phyloP scores from a whole-genome alignment of 2,888 invertebrate genomes.

The Deroplatys truncata region DNA sequence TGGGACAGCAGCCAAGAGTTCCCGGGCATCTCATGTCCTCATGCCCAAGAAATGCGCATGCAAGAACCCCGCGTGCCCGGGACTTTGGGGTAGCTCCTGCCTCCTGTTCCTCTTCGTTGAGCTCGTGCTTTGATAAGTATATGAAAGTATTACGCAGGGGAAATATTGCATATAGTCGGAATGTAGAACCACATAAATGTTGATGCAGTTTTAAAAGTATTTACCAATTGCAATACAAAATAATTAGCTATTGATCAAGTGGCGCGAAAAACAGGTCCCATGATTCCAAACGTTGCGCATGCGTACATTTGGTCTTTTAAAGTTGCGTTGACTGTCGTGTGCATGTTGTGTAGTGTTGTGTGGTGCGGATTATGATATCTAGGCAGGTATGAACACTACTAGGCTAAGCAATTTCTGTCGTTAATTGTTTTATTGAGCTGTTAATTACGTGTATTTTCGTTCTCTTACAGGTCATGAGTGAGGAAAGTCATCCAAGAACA shows the following conservation, averaged over 20 bases:
- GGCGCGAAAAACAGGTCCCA: conserved; percentile 14
- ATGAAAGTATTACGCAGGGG: not conserved
- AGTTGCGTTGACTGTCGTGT: not conserved
- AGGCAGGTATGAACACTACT: not conserved
- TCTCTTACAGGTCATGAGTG: conserved; percentile 17
- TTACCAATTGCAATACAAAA: not conserved
- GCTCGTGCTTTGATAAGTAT: not conserved
- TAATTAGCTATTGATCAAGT: conserved; percentile 17
- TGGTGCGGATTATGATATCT: not conserved
- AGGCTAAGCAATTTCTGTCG: not conserved
- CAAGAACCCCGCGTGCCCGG: not conserved
- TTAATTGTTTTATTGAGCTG: not conserved
- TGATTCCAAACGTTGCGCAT: not conserved
- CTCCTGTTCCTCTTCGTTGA: not conserved
- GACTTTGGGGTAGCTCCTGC: no score
- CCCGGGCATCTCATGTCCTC: not conserved
- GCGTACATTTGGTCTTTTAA: not conserved
- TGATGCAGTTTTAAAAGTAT: not conserved
- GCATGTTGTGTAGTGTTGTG: not conserved
- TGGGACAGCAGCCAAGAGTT: not conserved
- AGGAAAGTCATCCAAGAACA: conserved; percentile 20
- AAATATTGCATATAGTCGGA: not conserved
- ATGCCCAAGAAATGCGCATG: not conserved
- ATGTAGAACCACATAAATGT: not conserved
- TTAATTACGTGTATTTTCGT: not conserved